These are phyloP conservation scores for Philereme vetulata DNA, from an alignment of 2,888 invertebrate species.

Conservation along the genomic window DNA sequence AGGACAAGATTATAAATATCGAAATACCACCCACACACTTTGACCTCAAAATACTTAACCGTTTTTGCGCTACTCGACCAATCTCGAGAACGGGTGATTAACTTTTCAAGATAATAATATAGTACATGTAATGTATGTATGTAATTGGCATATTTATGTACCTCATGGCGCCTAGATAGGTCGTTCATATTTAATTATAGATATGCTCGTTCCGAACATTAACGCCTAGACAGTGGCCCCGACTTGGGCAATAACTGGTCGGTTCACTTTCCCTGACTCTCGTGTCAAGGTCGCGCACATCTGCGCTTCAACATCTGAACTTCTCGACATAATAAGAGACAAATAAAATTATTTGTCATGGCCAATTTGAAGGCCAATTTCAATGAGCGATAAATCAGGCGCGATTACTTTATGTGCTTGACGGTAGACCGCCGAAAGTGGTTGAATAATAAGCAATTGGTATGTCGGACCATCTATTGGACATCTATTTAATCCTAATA, in stretches of 20 bases:
- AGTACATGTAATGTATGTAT: conserved; percentile 17
- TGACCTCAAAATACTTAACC: conserved; percentile 22
- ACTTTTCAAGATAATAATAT: conserved; percentile 29
- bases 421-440: conserved; percentile 27
- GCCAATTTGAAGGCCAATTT: conserved; percentile 35
- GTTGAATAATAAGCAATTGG: conserved; percentile 25
- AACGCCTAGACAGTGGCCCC: conserved; percentile 46
- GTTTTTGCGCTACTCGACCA: conserved; percentile 23
- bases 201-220: conserved; percentile 15
- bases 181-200: conserved; percentile 26
- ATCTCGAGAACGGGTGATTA: conserved; percentile 19
- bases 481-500: conserved; percentile 34
- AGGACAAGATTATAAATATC: conserved; percentile 14
- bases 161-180: conserved; percentile 21
- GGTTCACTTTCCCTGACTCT: conserved; percentile 74
- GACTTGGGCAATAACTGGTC: conserved; percentile 72
- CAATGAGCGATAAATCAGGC: conserved; percentile 29
- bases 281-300: conserved; percentile 77
- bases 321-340: conserved; percentile 28
- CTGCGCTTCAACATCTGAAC: conserved; percentile 39
- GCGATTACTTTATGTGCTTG: conserved; percentile 25
- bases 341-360: conserved; percentile 35
- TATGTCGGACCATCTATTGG: conserved; percentile 22
- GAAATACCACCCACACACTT: conserved; percentile 24
- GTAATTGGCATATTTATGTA: conserved; percentile 26